phyloP scores from a whole-genome alignment of 1,140 invertebrate genomes.

The Ruditapes philippinarum region DNA sequence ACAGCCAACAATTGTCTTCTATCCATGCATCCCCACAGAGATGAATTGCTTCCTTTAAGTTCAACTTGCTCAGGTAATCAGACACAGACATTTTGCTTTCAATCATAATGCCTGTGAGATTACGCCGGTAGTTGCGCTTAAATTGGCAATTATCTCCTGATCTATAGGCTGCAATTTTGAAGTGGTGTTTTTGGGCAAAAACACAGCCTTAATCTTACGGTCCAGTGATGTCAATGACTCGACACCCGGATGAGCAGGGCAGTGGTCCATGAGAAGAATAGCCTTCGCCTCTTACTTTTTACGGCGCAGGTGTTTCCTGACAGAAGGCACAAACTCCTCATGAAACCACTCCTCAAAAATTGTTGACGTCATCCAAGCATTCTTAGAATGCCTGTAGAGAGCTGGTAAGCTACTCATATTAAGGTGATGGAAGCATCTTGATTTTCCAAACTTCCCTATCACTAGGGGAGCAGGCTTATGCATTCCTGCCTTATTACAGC shows the following conservation, averaged over 20 bases:
- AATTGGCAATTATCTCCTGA: constrained; percentile 15
- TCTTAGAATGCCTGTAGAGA: constrained; percentile 9
- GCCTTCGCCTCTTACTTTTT: background rate
- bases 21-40: background rate
- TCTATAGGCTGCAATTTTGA: constrained; percentile 19
- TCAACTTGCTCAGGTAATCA: background rate
- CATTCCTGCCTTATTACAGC: background rate
- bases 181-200: constrained; percentile 13
- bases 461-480: constrained; percentile 9
- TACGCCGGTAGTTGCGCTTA: background rate
- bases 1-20: background rate
- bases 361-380: constrained; percentile 59
- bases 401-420: background rate
- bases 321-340: background rate
- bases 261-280: constrained; percentile 39
- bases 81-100: background rate
- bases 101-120: background rate
- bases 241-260: constrained; percentile 57
- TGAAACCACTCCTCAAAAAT: background rate
- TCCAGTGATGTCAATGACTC: background rate
- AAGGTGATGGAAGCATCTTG: constrained; percentile 4
- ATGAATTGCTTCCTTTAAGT: background rate
- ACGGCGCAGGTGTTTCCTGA: background rate
- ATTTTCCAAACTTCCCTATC: constrained; percentile 11
- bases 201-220: constrained; percentile 44